Base-by-base conservation (phyloP, 2,888 invertebrate species). In the Tenthredo amoena region DNA sequence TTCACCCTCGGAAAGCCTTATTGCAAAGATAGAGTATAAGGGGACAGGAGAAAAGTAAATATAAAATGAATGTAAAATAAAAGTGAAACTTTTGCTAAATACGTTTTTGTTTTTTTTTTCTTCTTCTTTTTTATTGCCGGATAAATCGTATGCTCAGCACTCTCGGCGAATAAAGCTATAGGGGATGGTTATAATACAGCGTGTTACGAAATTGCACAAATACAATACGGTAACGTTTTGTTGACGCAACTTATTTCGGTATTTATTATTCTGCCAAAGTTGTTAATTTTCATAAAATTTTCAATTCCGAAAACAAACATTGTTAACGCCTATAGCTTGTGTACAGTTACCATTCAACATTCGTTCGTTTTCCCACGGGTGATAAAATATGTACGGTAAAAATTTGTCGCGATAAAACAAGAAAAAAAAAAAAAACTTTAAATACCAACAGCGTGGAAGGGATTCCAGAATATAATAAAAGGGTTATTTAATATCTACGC, bases 341-440 rank as follows among this genome's bases (percentile, higher is more conserved):
- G 31, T 68, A 34, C 15, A 34, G 31, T 15, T 34, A 68, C 31
- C 43, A 12, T 74, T 43, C 18, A 21, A n/a, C 74, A 43, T 43
- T 74, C 74, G 15, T 50, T 47, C 50, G 34, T 50, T 77, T 77
- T 77, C 77, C 77, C 47, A 77, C 31, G 50, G 50, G 55, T 77
- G n/a, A 55, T 77, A 55, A 55, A 34, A 77, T 55, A 55, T 77
- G n/a, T n/a, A 47, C 10, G 26, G 18, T 50, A 77, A 55, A 47
- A 77, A 55, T 77, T 77, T 50, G 50, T 55, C 55, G 37, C 34
- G 7, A 18, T 6, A 31, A 12, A 12, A 68, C 5, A 26, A 12
- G 15, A 55, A 31, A 34, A 47, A 0, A 68, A 31, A 26, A 68
- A 12, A 62, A 26, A 26, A 55, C 15, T n/a, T 47, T 50, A n/a